Evolutionary conservation across 2,888 invertebrate species (phyloP), one percentile per base, ranked within the genome.

Genomic region (Ormyrus rosae): DNA sequence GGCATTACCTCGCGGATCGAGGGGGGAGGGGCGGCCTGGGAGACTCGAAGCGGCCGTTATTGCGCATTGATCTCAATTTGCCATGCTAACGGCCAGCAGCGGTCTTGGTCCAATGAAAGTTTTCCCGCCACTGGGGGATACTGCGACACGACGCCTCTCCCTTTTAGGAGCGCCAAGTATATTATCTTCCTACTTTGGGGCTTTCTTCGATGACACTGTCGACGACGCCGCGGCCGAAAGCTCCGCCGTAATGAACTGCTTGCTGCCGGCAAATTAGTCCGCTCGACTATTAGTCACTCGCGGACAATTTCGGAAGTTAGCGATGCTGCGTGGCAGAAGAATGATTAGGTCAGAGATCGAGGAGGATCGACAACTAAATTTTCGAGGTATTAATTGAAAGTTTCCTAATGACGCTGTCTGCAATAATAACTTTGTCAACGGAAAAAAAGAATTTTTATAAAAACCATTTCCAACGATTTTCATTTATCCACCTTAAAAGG

Each of bases 61-160:
- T 74, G 69, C 79, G 71, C 80, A 82, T 82, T 82, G 82, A 82
- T 82, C 82, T 82, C 80, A 82, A 82, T 82, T 82, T 82, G 77
- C 56, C 65, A 77, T 60, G 78, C 78, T 65, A 64, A 81, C 78
- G 69, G 63, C 76, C 71, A 65, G 51, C 58, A 53, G 9, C 46
- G 68, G 53, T 76, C 68, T 69, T 11, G 68, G 68, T 53, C 60
- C 65, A 65, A 71, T 78, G 78, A 78, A 72, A 72, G 53, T 78
- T 78, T 78, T 70, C 34, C 34, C 74, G n/a, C 53, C 78, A 61
- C 67, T 64, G 11, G 65, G 69, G 69, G 61, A 68, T 73, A 46
- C 63, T 6, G 48, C 6, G 51, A 11, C 4, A 9, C 50, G 8
- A 11, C 72, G n/a, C n/a, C 45, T 51, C 76, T 70, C 50, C 45